These are phyloP conservation scores for Melanotaenia nigrans DNA, from an alignment of 2,797 vertebrate species.

Conservation along the genomic window DNA sequence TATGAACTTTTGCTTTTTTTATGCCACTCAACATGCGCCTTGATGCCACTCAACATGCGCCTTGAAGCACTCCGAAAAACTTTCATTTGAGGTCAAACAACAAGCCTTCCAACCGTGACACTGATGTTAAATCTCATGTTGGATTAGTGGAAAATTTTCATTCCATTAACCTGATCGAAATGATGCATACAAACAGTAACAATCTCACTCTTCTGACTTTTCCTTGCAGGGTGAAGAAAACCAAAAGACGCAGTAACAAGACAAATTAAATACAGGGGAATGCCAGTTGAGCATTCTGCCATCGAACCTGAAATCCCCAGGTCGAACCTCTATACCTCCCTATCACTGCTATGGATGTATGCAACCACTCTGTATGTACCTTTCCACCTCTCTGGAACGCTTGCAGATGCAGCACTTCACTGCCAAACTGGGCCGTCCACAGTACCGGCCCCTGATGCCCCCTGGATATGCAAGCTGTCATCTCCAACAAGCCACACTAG, in stretches of 20 bases:
- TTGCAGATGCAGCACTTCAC: constrained; percentile 82
- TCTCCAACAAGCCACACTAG: constrained; percentile 18
- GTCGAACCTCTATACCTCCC: constrained; percentile 57
- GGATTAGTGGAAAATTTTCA: not conserved
- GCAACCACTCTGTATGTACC: constrained; percentile 66
- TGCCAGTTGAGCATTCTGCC: not conserved
- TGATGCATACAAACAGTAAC: not conserved
- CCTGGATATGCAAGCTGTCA: constrained; percentile 12
- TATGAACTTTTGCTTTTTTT: not conserved
- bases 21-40: not conserved
- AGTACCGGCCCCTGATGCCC: constrained; percentile 16
- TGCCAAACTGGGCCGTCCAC: constrained; percentile 30
- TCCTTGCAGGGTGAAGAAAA: constrained; percentile 82
- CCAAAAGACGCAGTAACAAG: constrained; percentile 76
- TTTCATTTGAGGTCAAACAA: not conserved
- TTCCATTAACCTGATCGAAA: not conserved
- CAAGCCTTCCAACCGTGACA: not conserved
- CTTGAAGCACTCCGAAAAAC: not conserved
- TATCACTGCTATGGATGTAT: constrained; percentile 72
- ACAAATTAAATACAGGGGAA: constrained; percentile 52
- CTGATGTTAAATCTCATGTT: not conserved
- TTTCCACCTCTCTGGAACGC: constrained; percentile 72
- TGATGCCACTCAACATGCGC: not conserved
- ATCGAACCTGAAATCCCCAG: constrained; percentile 27
- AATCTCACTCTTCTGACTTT: constrained; percentile 18